Percentiles rank a stretch among this genome's conserved stretches.
These are phyloP conservation scores for Eudyptes chrysolophus DNA, from an alignment of 2,113 vertebrate species.

Conservation along the genomic window DNA sequence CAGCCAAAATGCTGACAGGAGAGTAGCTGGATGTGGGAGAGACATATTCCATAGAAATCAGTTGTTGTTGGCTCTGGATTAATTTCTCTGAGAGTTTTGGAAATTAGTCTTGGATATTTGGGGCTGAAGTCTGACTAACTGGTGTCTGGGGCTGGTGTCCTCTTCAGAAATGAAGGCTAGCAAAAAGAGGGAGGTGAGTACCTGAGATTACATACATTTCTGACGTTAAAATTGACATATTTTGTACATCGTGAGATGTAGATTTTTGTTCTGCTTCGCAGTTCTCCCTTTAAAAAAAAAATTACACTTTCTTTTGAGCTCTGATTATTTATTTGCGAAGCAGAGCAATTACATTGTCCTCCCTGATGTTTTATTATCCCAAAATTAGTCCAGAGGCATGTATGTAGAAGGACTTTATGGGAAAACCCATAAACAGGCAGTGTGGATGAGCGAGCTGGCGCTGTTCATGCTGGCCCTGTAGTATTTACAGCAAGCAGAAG, in stretches of 20 bases:
- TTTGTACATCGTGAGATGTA: background rate
- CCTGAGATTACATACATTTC: background rate
- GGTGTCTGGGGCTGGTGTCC: background rate
- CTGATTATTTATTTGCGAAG: background rate
- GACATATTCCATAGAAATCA: background rate
- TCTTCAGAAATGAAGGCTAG: background rate
- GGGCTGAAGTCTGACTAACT: background rate
- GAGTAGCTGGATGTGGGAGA: background rate
- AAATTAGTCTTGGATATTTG: background rate
- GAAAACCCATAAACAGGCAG: background rate
- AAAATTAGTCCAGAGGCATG: background rate
- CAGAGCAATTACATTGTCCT: background rate
- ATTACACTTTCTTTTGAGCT: background rate
- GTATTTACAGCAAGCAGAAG: conserved; percentile 8
- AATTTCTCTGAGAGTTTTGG: background rate
- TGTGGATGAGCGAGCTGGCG: background rate
- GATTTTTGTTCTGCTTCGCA: background rate
- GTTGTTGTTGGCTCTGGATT: background rate
- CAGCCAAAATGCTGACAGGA: background rate
- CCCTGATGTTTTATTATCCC: background rate
- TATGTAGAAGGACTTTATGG: background rate
- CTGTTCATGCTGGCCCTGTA: background rate
- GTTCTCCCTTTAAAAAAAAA: background rate
- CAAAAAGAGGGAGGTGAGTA: background rate
- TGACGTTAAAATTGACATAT: background rate